A percentile compares a stretch with the other conserved stretches of the same genome.
Conservation (phyloP, 2,797 vertebrate genomes). For the Gymnothorax reevesii region DNA sequence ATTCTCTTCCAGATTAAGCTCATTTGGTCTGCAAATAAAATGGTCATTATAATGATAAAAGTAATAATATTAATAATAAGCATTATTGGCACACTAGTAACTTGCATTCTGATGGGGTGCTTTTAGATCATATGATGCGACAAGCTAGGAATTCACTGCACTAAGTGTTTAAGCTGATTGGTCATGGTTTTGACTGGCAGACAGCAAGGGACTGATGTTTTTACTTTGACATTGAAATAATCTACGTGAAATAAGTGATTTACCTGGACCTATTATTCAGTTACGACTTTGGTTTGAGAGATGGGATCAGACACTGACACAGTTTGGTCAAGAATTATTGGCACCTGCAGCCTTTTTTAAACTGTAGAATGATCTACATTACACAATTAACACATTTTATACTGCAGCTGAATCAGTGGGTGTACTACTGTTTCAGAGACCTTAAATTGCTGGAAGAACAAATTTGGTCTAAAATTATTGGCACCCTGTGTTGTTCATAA, state of each 20-base stretch:
- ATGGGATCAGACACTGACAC: neutral
- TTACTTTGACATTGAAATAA: neutral
- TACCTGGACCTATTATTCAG: neutral
- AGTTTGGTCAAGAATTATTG: too few species aligned
- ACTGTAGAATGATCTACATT: too few species aligned
- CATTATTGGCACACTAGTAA: neutral
- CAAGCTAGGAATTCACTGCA: neutral
- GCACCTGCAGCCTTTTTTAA: too few species aligned
- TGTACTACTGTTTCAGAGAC: too few species aligned
- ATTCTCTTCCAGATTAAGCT: neutral
- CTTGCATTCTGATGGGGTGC: neutral
- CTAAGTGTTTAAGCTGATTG: neutral
- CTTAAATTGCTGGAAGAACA: too few species aligned
- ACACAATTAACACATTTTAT: too few species aligned
- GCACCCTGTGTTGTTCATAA: too few species aligned
- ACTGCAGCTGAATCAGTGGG: too few species aligned
- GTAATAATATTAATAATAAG: neutral
- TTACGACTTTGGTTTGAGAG: neutral
- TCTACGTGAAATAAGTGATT: neutral
- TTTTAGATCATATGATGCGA: neutral
- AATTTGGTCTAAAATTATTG: too few species aligned
- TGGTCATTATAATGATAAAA: neutral
- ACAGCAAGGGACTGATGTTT: neutral
- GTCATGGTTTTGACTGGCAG: neutral
- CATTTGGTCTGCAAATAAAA: neutral